Evolutionary conservation across 2,888 invertebrate species (phyloP).

Genomic region (Dermolepida albohirtum): DNA sequence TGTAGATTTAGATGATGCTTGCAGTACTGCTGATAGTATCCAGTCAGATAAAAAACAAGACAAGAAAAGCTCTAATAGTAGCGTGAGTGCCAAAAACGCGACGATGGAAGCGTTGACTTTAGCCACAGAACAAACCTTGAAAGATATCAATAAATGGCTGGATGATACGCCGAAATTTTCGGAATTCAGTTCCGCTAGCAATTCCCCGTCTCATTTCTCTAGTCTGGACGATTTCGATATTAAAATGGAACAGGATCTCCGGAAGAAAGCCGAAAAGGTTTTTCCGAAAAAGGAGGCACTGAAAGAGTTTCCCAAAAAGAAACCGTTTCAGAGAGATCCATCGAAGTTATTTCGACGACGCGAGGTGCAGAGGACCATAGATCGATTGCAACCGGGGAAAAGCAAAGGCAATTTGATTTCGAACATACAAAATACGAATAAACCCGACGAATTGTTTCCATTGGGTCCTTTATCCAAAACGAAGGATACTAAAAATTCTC

Average conservation of each 20-base stretch:
- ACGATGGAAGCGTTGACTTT: conserved; percentile 76
- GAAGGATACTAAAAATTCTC: conserved; percentile 70
- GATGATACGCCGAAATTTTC: conserved; percentile 85
- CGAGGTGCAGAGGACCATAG: conserved; percentile 85
- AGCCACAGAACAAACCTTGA: conserved; percentile 81
- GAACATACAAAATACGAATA: conserved; percentile 72
- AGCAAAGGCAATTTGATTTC: conserved; percentile 87
- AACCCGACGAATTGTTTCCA: conserved; percentile 71
- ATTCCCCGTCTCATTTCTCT: conserved; percentile 78
- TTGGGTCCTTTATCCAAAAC: conserved; percentile 68
- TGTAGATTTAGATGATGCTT: conserved; percentile 57
- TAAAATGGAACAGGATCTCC: conserved; percentile 44
- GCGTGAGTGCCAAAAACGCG: conserved; percentile 57
- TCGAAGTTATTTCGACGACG: conserved; percentile 67
- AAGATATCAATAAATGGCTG: conserved; percentile 91
- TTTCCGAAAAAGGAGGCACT: conserved; percentile 65
- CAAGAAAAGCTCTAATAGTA: conserved; percentile 48
- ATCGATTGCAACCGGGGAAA: conserved; percentile 86
- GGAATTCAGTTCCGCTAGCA: conserved; percentile 81
- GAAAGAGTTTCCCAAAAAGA: conserved; percentile 61
- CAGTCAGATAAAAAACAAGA: conserved; percentile 53
- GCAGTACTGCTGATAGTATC: conserved; percentile 56
- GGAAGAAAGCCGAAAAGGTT: conserved; percentile 57
- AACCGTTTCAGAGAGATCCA: conserved; percentile 64
- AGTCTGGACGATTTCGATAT: conserved; percentile 72